Base-by-base conservation (phyloP, 2,888 invertebrate genomes). In the Blastobasis adustella region DNA sequence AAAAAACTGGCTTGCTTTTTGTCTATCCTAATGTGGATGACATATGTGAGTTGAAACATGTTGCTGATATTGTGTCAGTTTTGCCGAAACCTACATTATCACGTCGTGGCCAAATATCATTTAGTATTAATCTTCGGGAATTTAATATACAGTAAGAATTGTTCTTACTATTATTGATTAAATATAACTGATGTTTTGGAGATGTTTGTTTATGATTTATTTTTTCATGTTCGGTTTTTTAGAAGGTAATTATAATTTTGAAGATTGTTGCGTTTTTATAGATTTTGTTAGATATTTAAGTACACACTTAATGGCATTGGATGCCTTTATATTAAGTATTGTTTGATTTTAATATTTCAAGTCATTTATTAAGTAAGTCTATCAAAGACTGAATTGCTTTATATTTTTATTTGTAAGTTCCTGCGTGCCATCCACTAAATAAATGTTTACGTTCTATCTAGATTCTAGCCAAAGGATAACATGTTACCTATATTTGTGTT, bases 11-110 rank as follows among this genome's bases (percentile, higher is more conserved):
- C 49, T 52, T 52, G 10, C 51, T 45, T 5, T 57, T 58, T 41
- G 55, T 49, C 9, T 58, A 58, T 43, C 55, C 59, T 40, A 47
- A 8, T 10, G 51, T 59, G 43, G 58, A 59, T 45, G 55, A 59
- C 45, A 50, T 59, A 49, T 59, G 53, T 47, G 52, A 49, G 7
- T 49, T 59, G 42, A 45, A 53, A 9, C 47, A 54, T 46, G 50
- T 49, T 45, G 51, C 56, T 47, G 57, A 59, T 47, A 43, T 59
- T 42, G 37, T 56, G 49, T 43, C 45, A 37, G 42, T 58, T 10
- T 51, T 58, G 49, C 55, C 55, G 46, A 44, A 58, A 44, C 58
- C 55, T 49, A 49, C 37, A 10, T 49, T 55, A 46, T 51, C 53
- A 49, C 40, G 55, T 36, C 52, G 58, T 37, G 57, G 49, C 37